Percentiles rank a stretch among this genome's conserved stretches.
phyloP scores from a whole-genome alignment of 1,140 invertebrate genomes.

The Conus betulinus region DNA sequence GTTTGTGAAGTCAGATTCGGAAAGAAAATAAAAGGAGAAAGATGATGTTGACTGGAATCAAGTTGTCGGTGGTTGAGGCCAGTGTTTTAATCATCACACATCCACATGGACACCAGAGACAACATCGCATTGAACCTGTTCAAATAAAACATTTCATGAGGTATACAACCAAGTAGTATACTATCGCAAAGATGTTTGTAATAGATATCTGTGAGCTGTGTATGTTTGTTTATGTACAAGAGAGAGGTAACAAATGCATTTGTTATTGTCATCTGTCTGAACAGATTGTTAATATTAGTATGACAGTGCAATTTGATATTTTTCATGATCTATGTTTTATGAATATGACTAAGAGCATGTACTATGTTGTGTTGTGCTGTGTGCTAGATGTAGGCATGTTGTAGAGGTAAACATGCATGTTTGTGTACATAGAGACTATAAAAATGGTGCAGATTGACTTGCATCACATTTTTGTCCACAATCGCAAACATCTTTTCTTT shows the following conservation, averaged over 20 bases:
- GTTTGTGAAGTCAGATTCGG: no score
- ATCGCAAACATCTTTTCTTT: background rate
- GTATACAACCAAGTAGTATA: background rate
- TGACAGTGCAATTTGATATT: slow-evolving; percentile 19
- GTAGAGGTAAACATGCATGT: slow-evolving; percentile 10
- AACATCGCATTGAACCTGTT: background rate
- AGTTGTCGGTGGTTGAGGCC: background rate
- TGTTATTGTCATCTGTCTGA: background rate
- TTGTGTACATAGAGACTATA: background rate
- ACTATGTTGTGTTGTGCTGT: slow-evolving; percentile 23
- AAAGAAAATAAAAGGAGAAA: no score
- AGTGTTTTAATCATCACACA: background rate
- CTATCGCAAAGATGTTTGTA: slow-evolving; percentile 13
- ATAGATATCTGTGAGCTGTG: background rate
- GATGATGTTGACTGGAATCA: background rate
- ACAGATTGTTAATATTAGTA: background rate
- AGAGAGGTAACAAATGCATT: background rate
- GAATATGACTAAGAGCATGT: slow-evolving; percentile 18
- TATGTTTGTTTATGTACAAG: background rate
- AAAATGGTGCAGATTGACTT: background rate
- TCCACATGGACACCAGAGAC: background rate
- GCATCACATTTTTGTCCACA: background rate
- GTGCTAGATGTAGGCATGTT: slow-evolving; percentile 26
- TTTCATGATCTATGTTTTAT: background rate
- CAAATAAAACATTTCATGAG: background rate